A percentile compares a stretch with the other conserved stretches of the same genome.
phyloP scores from a whole-genome alignment of 1,140 invertebrate species.

The Ephestia elutella region DNA sequence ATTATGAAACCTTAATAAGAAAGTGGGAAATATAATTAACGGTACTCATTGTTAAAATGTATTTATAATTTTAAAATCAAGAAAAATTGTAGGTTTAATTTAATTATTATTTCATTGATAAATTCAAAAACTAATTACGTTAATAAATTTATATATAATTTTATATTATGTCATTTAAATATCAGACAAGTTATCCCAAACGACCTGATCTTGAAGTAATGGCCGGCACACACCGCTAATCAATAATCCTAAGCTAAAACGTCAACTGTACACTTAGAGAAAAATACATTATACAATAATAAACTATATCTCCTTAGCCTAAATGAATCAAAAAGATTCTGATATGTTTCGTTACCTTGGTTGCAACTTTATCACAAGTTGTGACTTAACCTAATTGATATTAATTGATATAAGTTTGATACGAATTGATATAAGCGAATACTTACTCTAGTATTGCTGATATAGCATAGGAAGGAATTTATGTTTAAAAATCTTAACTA shows the following conservation, averaged over 20 bases:
- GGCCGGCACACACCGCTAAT: conserved; percentile 19
- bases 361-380: conserved; percentile 74
- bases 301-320: conserved; percentile 37
- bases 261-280: conserved; percentile 32
- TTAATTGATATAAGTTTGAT: conserved; percentile 28
- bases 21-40: too few species aligned
- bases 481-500: background rate
- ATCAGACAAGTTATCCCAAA: background rate
- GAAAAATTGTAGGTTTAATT: too few species aligned
- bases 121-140: too few species aligned
- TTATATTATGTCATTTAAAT: too few species aligned
- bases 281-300: conserved; percentile 34
- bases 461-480: conserved; percentile 32
- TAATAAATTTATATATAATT: too few species aligned
- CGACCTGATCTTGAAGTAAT: conserved; percentile 1
- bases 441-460: conserved; percentile 56
- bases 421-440: conserved; percentile 34
- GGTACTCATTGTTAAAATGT: too few species aligned
- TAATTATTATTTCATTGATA: background rate
- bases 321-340: conserved; percentile 72
- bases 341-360: conserved; percentile 74
- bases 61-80: too few species aligned
- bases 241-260: conserved; percentile 17
- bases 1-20: too few species aligned
- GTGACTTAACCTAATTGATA: conserved; percentile 56